Evolutionary conservation across 2,888 invertebrate genomes (phyloP), one percentile per base, ranked within the genome.

Genomic region (Coelopa pilipes): DNA sequence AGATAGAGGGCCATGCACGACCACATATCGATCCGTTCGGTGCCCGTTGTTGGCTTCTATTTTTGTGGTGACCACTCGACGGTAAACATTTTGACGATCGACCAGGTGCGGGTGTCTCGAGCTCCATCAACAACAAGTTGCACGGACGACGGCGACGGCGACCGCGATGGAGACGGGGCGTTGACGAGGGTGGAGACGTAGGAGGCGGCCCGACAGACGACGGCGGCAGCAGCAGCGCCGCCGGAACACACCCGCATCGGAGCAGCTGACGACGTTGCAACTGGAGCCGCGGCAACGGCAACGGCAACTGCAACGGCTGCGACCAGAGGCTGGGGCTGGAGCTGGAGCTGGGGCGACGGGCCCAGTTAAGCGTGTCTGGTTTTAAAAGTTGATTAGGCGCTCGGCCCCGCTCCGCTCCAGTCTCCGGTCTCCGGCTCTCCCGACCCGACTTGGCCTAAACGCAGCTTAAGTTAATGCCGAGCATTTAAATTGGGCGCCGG

Each of bases 101-200:
- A 79, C 84, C 83, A 83, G 83, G 84, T 83, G 83, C 84, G 84
- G 84, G 84, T 83, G 83, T 80, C 73, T 71, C 34, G 72, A 17
- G 69, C 49, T 19, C 46, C 60, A 69, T 69, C 71, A 70, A 67
- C 67, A 74, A 70, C 67, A 74, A 70, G 70, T 65, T 74, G 70
- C 65, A 13, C 62, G 57, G 47, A 70, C 81, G 80, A 79, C 82
- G 80, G 65, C 73, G 72, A 72, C 17, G 75, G 55, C 74, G 70
- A 70, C 49, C 63, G 59, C 67, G 65, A 67, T 53, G 71, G 74
- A 68, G 74, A 59, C 13, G 70, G 21, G 49, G 15, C 24, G 60
- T n/a, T 19, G 50, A 47, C 17, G 66, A 55, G 59, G 46, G 53
- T 15, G 46, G 74, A 34, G 19, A 17, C 50, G 60, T 67, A 46